phyloP scores from a whole-genome alignment of 2,797 vertebrate species.

The Odontamblyopus lacepedii region DNA sequence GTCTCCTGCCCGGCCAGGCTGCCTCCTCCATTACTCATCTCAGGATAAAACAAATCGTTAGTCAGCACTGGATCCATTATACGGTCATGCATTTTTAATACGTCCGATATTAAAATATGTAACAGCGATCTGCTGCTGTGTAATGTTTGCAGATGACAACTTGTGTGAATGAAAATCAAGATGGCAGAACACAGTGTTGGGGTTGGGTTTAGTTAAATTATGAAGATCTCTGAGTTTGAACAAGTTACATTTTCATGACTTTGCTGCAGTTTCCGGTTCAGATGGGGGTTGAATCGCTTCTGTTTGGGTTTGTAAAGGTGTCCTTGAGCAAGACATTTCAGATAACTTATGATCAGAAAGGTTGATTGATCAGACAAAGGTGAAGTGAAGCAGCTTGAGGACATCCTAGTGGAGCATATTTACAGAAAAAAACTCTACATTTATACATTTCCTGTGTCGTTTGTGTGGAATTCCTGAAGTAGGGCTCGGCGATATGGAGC shows the following conservation, averaged over 20 bases:
- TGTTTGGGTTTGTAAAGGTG: not conserved
- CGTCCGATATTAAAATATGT: not conserved
- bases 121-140: not conserved
- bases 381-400: too few species aligned
- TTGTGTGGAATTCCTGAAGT: too few species aligned
- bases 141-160: not conserved
- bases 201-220: not conserved
- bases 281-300: not conserved
- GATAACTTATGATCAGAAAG: not conserved
- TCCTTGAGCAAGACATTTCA: not conserved
- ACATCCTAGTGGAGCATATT: too few species aligned
- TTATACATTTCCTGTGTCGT: too few species aligned
- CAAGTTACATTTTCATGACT: not conserved
- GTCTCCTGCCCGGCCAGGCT: not conserved
- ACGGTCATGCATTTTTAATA: slow-evolving; percentile 9
- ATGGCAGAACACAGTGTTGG: not conserved
- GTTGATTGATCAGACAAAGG: too few species aligned
- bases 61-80: slow-evolving; percentile 4
- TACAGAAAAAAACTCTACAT: too few species aligned
- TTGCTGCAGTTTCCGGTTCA: not conserved
- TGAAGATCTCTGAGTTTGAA: not conserved
- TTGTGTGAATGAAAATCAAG: not conserved
- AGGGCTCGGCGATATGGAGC: too few species aligned
- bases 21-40: slow-evolving; percentile 5
- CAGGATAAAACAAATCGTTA: not conserved